Base-by-base conservation (phyloP, 1,140 invertebrate species). In the Medauroidea extradentata region DNA sequence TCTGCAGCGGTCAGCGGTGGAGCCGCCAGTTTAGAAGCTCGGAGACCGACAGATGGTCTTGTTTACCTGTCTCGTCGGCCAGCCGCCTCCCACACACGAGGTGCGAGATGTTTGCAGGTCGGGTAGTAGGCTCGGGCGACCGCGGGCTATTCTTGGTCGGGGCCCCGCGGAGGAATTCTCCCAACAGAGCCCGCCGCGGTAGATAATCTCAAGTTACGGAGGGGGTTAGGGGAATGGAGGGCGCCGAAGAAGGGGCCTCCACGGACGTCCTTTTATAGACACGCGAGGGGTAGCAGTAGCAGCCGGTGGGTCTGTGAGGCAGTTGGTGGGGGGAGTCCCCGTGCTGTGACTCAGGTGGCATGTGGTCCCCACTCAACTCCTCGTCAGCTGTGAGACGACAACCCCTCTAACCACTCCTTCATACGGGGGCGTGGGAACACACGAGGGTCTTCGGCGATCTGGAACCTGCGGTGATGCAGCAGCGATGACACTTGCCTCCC, bases 1-100 rank as follows among this genome's bases (percentile, higher is more conserved):
- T n/a, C n/a, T 71, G 73, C 72, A 71, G 70, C 72, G 75, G 73
- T 73, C 74, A 76, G 74, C 73, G 74, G 73, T 74, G 71, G 75
- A 73, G 74, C 76, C 75, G 74, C 75, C 75, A 73, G 75, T 73
- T 73, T 70, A 72, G 69, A 74, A 70, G 39, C 3, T 18, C 39
- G 25, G 41, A 24, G 27, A 25, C 14, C 23, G 27, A 25, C 19
- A 14, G 5, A 8, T n/a, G 23, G 19, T 11, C 21, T 2, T 27
- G 16, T 27, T 34, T 42, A 21, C 24, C n/a, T 27, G 24, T 18
- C 19, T 18, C 14, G 24, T 48, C 16, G 11, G 13, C n/a, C 21
- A 8, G 2, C 48, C 2, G 2, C 21, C 14, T 9, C 25, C 14
- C 44, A 2, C 27, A 2, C 11, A 23, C 25, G 14, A 21, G 51